A percentile compares a stretch with the other conserved stretches of the same genome.
Evolutionary conservation across 2,113 vertebrate species (phyloP).

Genomic region (Esox niger): DNA sequence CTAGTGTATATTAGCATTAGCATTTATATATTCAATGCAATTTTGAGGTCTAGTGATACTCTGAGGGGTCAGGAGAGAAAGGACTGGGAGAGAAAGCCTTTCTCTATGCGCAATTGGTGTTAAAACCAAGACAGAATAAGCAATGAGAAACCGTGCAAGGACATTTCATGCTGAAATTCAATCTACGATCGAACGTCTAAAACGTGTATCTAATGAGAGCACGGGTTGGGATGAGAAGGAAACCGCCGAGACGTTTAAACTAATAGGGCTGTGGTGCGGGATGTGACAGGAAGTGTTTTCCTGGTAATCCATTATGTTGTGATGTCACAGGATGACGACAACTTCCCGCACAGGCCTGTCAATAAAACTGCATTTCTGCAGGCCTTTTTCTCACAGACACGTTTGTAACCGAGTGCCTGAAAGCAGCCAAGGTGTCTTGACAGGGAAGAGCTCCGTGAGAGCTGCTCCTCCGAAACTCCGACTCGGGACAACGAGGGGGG

Average conservation of each 20-base stretch:
- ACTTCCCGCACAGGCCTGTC: no score
- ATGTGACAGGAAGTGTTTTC: no score
- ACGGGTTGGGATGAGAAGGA: slow-evolving; percentile 16
- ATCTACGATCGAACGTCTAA: slow-evolving; percentile 56
- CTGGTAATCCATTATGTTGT: no score
- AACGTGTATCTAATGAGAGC: slow-evolving; percentile 47
- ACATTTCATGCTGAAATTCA: slow-evolving; percentile 69
- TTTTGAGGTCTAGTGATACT: slow-evolving; percentile 76
- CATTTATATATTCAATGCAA: slow-evolving; percentile 79
- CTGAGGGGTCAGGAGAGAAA: slow-evolving; percentile 66
- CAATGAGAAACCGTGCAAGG: slow-evolving; percentile 69
- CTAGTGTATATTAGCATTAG: slow-evolving; percentile 76
- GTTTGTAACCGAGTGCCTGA: no score
- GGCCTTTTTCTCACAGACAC: no score
- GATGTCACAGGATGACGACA: no score
- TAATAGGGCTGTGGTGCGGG: neutral
- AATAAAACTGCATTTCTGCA: no score
- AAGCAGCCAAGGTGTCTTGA: no score
- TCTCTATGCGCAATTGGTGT: slow-evolving; percentile 65
- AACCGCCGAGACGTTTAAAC: slow-evolving; percentile 1
- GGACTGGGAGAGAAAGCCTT: slow-evolving; percentile 52
- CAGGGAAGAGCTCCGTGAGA: no score
- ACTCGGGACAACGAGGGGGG: slow-evolving; percentile 16
- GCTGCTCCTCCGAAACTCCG: slow-evolving; percentile 15
- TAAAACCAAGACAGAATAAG: slow-evolving; percentile 66